Conservation (phyloP, 2,888 invertebrate species). For the Nephrotoma guestfalica region DNA sequence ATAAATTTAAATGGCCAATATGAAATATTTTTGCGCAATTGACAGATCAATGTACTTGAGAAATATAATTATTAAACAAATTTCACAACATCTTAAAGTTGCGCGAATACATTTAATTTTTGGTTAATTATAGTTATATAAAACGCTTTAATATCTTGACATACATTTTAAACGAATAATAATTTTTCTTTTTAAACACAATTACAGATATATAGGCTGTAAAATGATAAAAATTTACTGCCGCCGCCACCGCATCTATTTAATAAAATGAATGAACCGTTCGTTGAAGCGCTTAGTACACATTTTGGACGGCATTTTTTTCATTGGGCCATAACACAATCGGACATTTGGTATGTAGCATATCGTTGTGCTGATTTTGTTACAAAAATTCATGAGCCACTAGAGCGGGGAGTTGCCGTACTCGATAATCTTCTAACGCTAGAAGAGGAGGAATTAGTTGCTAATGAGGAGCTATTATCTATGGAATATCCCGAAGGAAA, state of each 20-base stretch:
- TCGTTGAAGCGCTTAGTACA: constrained; percentile 30
- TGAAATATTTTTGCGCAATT: not conserved
- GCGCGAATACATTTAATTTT: not conserved
- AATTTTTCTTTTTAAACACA: not conserved
- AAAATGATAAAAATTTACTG: not conserved
- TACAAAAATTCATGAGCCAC: constrained; percentile 31
- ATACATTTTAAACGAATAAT: not conserved
- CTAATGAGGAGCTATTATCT: constrained; percentile 20
- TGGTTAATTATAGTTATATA: not conserved
- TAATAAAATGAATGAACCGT: constrained; percentile 30
- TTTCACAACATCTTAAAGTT: not conserved
- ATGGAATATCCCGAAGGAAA: constrained; percentile 17
- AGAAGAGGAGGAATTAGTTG: constrained; percentile 27
- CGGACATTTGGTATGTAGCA: constrained; percentile 43
- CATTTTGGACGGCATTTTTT: constrained; percentile 40
- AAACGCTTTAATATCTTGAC: not conserved
- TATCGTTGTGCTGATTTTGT: constrained; percentile 44
- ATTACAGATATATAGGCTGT: not conserved
- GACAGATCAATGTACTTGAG: not conserved
- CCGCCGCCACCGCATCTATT: not conserved
- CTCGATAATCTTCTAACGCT: constrained; percentile 52
- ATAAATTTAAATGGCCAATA: not conserved
- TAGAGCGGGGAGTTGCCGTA: constrained; percentile 36
- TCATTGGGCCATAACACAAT: constrained; percentile 48
- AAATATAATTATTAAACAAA: not conserved